Conservation (phyloP, 2,113 vertebrate genomes). For the Suncus etruscus region DNA sequence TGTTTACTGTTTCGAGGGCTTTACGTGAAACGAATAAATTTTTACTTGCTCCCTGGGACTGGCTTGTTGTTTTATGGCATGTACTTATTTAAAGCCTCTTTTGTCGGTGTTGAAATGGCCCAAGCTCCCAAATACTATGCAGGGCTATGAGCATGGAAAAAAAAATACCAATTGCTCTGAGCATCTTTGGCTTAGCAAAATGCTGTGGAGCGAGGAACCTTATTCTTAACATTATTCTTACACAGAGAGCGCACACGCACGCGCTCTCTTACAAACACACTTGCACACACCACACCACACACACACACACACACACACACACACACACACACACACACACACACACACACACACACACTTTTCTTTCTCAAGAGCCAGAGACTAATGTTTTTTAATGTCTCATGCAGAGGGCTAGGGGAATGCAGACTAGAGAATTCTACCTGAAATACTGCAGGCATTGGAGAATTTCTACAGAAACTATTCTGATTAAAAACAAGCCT, state of each 20-base stretch:
- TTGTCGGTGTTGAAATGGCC: slow-evolving; percentile 64
- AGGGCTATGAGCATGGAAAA: neutral
- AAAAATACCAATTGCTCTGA: neutral
- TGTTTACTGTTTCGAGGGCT: slow-evolving; percentile 58
- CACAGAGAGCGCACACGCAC: neutral
- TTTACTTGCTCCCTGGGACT: slow-evolving; percentile 72
- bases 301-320: neutral
- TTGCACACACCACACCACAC: neutral
- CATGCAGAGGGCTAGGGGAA: slow-evolving; percentile 26
- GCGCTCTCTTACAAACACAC: neutral
- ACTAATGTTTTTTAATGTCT: slow-evolving; percentile 50
- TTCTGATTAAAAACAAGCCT: slow-evolving; percentile 65
- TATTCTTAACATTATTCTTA: neutral
- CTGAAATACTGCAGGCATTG: slow-evolving; percentile 62
- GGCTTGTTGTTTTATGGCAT: slow-evolving; percentile 76
- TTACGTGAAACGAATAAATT: slow-evolving; percentile 75
- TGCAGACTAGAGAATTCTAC: neutral
- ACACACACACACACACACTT: neutral
- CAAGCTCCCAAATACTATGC: slow-evolving; percentile 70
- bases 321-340: neutral
- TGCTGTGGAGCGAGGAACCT: neutral
- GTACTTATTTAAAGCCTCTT: slow-evolving; percentile 70
- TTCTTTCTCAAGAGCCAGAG: slow-evolving; percentile 64
- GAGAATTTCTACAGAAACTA: slow-evolving; percentile 48
- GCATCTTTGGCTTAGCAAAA: neutral